Base-by-base conservation (phyloP, 2,113 vertebrate genomes). In the Lophochroa leadbeateri region DNA sequence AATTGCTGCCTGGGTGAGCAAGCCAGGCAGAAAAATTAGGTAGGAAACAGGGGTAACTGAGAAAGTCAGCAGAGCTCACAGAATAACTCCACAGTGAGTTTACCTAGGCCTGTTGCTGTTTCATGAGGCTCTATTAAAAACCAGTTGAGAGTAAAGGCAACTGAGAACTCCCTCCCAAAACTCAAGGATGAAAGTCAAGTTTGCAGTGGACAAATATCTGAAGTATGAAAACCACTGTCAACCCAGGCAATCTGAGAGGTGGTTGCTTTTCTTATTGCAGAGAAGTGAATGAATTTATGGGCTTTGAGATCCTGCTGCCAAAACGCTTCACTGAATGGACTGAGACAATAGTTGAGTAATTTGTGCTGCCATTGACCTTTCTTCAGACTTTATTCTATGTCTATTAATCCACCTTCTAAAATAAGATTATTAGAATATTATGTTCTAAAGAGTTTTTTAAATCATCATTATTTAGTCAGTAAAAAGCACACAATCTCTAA, bases 401-500 rank as follows among this genome's bases (percentile, higher is more conserved):
- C 74, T 65, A 46, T 91, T 92, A 92, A 91, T 85, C 25, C n/a
- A 64, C 52, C n/a, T 79, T 87, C 67, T 76, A 67, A 95, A 95
- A 72, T 35, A 87, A 91, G 86, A 64, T 35, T 71, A 82, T 55
- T 47, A 60, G 9, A 89, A 28, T 72, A 71, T 58, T 64, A 75
- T 39, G 11, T 75, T 64, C 64, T 55, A 60, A 35, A 76, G 21
- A 44, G 2, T 6, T 83, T 69, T 86, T 7, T 0, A 44, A 80
- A 71, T 50, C 47, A 60, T 71, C 18, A 10, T 76, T 41, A 76
- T 82, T 86, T 83, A 90, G 76, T 79, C 77, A 79, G 61, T 37
- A 87, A 60, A 91, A 91, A 91, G 47, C 50, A 88, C 35, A 57
- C 13, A 69, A 72, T 64, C 46, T 68, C 4, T 64, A 92, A 52